These are phyloP conservation scores for Noctua fimbriata DNA, from an alignment of 2,888 invertebrate species.

Conservation along the genomic window DNA sequence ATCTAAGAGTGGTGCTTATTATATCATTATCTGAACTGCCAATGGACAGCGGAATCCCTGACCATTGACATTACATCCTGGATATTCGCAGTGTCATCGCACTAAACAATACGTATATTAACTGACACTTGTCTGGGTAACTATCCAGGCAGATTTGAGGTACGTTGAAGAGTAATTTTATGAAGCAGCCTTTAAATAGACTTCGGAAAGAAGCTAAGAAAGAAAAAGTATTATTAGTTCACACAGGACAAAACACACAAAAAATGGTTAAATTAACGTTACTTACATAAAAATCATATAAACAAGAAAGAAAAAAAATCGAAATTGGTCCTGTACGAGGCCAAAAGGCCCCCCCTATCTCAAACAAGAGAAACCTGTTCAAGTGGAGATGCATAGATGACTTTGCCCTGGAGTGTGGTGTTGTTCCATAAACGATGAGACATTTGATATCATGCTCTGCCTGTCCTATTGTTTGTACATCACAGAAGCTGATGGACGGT, in stretches of 20 bases:
- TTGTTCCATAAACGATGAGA: neutral
- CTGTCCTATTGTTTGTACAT: neutral
- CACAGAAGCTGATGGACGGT: neutral
- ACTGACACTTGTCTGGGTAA: neutral
- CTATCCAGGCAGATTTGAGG: neutral
- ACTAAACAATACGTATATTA: neutral
- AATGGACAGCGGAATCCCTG: constrained; percentile 22
- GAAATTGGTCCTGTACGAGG: no score
- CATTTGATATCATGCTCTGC: neutral
- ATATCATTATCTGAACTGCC: constrained; percentile 48
- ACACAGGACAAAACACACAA: no score
- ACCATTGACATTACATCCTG: constrained; percentile 29
- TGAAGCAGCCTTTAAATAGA: neutral
- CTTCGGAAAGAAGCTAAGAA: neutral
- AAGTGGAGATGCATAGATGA: neutral
- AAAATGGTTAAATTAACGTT: no score
- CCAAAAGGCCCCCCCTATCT: no score
- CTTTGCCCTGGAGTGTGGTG: neutral
- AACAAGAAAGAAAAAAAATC: no score
- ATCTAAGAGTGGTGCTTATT: constrained; percentile 42
- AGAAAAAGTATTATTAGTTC: no score
- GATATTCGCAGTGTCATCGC: neutral
- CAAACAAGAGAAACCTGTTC: neutral
- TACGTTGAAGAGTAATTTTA: neutral
- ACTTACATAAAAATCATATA: no score